Conservation (phyloP, 2,113 vertebrate species). For the Erythrocebus patas region DNA sequence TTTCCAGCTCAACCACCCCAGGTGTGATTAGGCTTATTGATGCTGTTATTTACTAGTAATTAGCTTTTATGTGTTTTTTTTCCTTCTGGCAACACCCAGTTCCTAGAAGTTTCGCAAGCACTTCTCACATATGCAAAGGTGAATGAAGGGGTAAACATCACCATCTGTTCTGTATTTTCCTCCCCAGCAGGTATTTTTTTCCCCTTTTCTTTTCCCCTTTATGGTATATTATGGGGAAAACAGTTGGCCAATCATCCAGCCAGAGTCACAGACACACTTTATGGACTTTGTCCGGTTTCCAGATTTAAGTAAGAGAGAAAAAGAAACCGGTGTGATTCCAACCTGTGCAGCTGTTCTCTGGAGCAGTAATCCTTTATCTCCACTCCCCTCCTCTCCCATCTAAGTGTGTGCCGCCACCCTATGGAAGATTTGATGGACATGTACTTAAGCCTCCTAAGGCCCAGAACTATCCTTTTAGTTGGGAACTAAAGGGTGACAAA, state of each 20-base stretch:
- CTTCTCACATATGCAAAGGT: constrained; percentile 72
- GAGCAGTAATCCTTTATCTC: not conserved
- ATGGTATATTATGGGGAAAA: constrained; percentile 52
- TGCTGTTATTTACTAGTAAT: constrained; percentile 74
- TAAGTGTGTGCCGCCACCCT: not conserved
- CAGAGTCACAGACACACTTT: not conserved
- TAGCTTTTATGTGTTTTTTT: constrained; percentile 70
- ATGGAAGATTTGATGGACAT: not conserved
- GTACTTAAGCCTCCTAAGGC: not conserved
- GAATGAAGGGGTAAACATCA: constrained; percentile 74
- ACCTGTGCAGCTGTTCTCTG: not conserved
- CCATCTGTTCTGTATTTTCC: constrained; percentile 81
- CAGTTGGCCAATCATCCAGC: constrained; percentile 46
- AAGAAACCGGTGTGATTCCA: not conserved
- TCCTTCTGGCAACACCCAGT: constrained; percentile 55
- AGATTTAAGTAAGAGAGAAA: not conserved
- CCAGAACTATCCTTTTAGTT: not conserved
- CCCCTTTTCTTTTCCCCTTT: not conserved
- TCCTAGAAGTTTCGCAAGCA: constrained; percentile 80
- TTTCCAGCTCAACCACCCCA: constrained; percentile 50
- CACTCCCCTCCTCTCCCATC: not conserved
- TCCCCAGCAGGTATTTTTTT: constrained; percentile 30
- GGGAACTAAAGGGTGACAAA: not conserved
- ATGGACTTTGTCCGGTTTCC: not conserved
- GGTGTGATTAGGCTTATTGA: constrained; percentile 57